Conservation (phyloP, 2,888 invertebrate species). For the Euplagia quadripunctaria region DNA sequence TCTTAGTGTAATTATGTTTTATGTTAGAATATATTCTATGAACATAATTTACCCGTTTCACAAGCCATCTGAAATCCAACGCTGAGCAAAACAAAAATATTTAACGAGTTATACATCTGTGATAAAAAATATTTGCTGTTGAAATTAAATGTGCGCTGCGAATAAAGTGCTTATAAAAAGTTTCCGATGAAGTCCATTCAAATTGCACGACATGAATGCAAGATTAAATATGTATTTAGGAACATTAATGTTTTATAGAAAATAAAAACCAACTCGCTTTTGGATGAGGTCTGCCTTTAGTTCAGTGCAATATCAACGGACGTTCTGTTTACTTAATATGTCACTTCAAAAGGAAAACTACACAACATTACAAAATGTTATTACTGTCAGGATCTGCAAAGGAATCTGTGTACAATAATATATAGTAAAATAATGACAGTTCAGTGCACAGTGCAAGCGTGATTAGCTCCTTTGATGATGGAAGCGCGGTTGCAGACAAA, state of each 20-base stretch:
- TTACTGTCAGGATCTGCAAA: constrained; percentile 45
- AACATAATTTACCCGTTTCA: constrained; percentile 75
- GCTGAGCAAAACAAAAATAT: constrained; percentile 80
- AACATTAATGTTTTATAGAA: constrained; percentile 3
- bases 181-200: constrained; percentile 37
- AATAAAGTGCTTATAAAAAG: constrained; percentile 40
- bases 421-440: constrained; percentile 38
- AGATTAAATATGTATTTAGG: not conserved
- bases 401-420: constrained; percentile 30
- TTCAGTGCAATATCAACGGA: constrained; percentile 30
- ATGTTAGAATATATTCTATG: constrained; percentile 29
- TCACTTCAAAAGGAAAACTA: constrained; percentile 17
- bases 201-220: constrained; percentile 29
- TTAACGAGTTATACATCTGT: constrained; percentile 52
- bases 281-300: not conserved
- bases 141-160: constrained; percentile 54
- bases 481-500: constrained; percentile 34
- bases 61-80: constrained; percentile 84
- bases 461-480: constrained; percentile 43
- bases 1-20: no score
- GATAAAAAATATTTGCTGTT: constrained; percentile 41
- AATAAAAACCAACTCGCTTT: no score
- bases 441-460: constrained; percentile 58
- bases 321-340: not conserved
- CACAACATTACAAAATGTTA: constrained; percentile 6